Percentiles rank a stretch among this genome's conserved stretches.
phyloP scores from a whole-genome alignment of 2,797 vertebrate genomes.

The Smutsia gigantea region DNA sequence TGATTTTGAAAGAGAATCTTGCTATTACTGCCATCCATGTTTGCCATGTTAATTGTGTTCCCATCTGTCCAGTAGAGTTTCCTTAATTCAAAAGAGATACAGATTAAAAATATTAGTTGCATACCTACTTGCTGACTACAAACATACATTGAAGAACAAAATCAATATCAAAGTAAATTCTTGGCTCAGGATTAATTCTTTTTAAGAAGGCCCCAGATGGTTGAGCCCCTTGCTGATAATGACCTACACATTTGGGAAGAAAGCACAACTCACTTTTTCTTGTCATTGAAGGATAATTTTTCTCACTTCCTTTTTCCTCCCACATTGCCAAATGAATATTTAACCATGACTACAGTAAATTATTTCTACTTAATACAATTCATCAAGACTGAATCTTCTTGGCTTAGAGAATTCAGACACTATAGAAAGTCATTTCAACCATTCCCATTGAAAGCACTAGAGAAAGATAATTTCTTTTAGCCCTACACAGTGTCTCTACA shows the following conservation, averaged over 20 bases:
- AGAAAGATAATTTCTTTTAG: neutral
- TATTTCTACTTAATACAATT: conserved; percentile 23
- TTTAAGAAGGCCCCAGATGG: neutral
- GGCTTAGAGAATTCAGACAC: neutral
- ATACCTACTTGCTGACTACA: neutral
- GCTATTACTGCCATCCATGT: conserved; percentile 99
- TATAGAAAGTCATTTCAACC: neutral
- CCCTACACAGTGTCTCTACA: neutral
- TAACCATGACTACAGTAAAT: neutral
- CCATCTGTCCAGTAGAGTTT: conserved; percentile 99
- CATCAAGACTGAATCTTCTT: neutral
- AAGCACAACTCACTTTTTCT: neutral
- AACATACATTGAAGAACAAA: neutral
- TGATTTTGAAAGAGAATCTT: conserved; percentile 99
- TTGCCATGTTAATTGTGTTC: conserved; percentile 98
- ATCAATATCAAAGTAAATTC: neutral
- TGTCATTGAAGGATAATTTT: neutral
- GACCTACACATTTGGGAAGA: neutral
- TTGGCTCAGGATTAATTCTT: neutral
- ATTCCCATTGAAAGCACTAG: neutral
- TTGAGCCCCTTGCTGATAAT: neutral
- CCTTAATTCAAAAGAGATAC: conserved; percentile 84
- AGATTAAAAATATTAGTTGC: neutral
- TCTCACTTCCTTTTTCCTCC: neutral
- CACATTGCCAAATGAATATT: neutral